Base-by-base conservation (phyloP, 2,888 invertebrate genomes). In the Limenitis camilla region DNA sequence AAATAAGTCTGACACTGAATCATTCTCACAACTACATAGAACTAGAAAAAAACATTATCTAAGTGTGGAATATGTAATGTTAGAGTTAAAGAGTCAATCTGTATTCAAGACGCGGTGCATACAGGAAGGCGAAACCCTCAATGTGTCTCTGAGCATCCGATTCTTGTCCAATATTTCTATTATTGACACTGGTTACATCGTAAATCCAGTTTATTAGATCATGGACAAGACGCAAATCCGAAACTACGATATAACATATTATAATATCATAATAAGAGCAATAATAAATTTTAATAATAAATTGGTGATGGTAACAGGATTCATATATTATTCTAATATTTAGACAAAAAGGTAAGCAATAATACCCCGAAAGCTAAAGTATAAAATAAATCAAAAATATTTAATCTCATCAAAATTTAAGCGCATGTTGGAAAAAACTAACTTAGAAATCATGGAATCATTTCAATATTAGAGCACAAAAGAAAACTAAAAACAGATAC, bases 121-220 rank as follows among this genome's bases (percentile, higher is more conserved):
- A 62, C 70, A 74, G 79, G 83, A 81, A 80, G 77, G 81, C 79
- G 76, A 78, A 81, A 78, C 70, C 77, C 78, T 74, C 78, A 79
- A 73, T 73, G 75, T 80, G 78, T 72, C 75, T 71, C 68, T 68
- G 66, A 71, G 74, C 77, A 80, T 81, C 78, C 80, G 77, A 78
- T 61, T 76, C 69, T 64, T 76, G 73, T 74, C 72, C 73, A 71
- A 78, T 79, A 78, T 81, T 78, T 77, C 71, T 76, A 76, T 79
- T 80, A 81, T 78, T 75, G 58, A 61, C 58, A 63, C 61, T 49
- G 49, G 54, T 55, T 55, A 57, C 45, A 53, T 52, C 53, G 52
- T 48, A 54, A 59, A 57, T 43, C 50, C 54, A 32, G 42, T 58
- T 58, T 58, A 56, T 59, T 59, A 48, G 52, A 50, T 54, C 55